Evolutionary conservation across 1,140 invertebrate genomes (phyloP).

Genomic region (Drosophila nannoptera): DNA sequence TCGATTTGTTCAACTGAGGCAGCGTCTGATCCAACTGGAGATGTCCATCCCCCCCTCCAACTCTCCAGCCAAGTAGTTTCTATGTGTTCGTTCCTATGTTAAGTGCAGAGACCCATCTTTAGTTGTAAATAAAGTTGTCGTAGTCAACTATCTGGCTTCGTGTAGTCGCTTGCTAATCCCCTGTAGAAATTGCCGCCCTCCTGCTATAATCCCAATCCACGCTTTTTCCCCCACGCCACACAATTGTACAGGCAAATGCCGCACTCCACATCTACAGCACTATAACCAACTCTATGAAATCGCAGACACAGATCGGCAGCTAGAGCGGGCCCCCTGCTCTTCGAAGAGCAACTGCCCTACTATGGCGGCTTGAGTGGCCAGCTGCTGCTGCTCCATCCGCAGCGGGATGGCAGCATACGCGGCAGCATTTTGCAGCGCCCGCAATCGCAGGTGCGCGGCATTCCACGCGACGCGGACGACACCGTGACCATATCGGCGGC

Average conservation of each 20-base stretch:
- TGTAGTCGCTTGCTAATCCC: constrained; percentile 41
- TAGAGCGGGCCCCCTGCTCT: constrained; percentile 45
- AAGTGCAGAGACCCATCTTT: constrained; percentile 39
- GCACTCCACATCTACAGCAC: constrained; percentile 23
- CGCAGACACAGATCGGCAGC: constrained; percentile 62
- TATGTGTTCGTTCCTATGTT: constrained; percentile 66
- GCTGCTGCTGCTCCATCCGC: constrained; percentile 57
- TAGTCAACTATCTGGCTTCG: constrained; percentile 41
- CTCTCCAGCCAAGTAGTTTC: constrained; percentile 25
- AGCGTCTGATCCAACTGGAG: not conserved
- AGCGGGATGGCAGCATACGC: constrained; percentile 50
- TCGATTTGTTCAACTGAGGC: constrained; percentile 78
- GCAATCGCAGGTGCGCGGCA: constrained; percentile 41
- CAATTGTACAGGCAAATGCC: constrained; percentile 32
- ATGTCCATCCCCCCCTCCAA: not conserved
- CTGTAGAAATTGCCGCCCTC: constrained; percentile 41
- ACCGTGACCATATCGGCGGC: constrained; percentile 65
- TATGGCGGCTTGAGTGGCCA: constrained; percentile 84
- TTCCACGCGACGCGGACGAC: constrained; percentile 52
- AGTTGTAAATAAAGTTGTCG: constrained; percentile 67
- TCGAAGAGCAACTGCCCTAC: constrained; percentile 78
- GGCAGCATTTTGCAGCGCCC: constrained; percentile 49
- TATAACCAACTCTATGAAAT: constrained; percentile 74
- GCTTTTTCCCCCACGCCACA: constrained; percentile 26
- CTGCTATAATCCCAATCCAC: constrained; percentile 5